A percentile compares a stretch with the other conserved stretches of the same genome.
These are phyloP conservation scores for Drosophila lacertosa DNA, from an alignment of 1,140 invertebrate genomes.

Conservation along the genomic window DNA sequence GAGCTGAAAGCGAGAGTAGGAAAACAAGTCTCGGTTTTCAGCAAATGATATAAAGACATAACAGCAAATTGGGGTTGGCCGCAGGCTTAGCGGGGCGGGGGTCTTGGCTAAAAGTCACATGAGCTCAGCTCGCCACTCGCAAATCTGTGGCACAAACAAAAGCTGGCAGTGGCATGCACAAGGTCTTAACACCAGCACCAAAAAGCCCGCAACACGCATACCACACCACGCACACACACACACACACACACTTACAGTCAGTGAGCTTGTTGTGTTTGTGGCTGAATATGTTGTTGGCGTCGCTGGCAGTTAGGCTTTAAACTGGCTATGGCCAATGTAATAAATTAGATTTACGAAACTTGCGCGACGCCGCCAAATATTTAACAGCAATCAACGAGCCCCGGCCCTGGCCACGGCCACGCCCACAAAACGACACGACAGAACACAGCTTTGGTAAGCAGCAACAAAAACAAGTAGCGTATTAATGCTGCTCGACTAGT, in stretches of 20 bases:
- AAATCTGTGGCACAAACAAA: slow-evolving; percentile 45
- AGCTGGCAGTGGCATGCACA: slow-evolving; percentile 37
- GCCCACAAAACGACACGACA: slow-evolving; percentile 18
- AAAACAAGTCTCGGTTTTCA: slow-evolving; percentile 29
- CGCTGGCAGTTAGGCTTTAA: slow-evolving; percentile 60
- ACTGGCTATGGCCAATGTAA: slow-evolving; percentile 58
- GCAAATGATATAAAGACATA: slow-evolving; percentile 73
- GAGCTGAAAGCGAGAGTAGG: slow-evolving; percentile 7
- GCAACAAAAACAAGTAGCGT: slow-evolving; percentile 11
- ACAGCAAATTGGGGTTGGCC: slow-evolving; percentile 58
- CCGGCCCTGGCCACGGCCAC: slow-evolving; percentile 8
- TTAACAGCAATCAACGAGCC: slow-evolving; percentile 76
- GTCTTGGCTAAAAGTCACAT: slow-evolving; percentile 44
- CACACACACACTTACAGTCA: slow-evolving; percentile 7
- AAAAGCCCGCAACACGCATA: slow-evolving; percentile 25
- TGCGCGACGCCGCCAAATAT: slow-evolving; percentile 71
- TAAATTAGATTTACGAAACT: slow-evolving; percentile 77
- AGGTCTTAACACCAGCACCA: slow-evolving; percentile 55
- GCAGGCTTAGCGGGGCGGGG: not conserved
- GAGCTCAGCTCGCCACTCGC: slow-evolving; percentile 37
- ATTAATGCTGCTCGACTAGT: slow-evolving; percentile 12
- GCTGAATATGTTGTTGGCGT: slow-evolving; percentile 17
- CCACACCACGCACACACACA: slow-evolving; percentile 18
- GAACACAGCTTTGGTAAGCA: slow-evolving; percentile 12
- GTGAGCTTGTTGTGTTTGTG: slow-evolving; percentile 36